A percentile compares a stretch with the other conserved stretches of the same genome.
Evolutionary conservation across 2,888 invertebrate species (phyloP).

Genomic region (Pseudanteris insignis): DNA sequence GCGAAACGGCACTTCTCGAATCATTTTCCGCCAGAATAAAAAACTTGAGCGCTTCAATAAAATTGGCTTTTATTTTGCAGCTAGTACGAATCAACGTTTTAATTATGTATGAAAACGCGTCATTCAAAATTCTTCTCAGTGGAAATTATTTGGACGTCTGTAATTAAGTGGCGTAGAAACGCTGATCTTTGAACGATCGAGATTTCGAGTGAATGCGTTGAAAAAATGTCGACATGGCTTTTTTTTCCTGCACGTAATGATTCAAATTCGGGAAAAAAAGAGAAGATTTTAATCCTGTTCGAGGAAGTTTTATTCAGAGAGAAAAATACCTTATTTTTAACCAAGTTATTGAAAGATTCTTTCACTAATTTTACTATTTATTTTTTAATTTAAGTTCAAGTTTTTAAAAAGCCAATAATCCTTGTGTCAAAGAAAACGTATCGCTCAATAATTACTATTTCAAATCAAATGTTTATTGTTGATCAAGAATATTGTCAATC

Average conservation of each 20-base stretch:
- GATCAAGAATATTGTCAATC: too few relatives aligned
- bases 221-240: slow-evolving; percentile 1
- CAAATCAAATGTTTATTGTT: too few relatives aligned
- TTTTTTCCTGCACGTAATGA: slow-evolving; percentile 8
- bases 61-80: slow-evolving; percentile 28
- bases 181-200: slow-evolving; percentile 1
- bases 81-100: slow-evolving; percentile 15
- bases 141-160: slow-evolving; percentile 18
- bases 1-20: slow-evolving; percentile 31
- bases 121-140: slow-evolving; percentile 16
- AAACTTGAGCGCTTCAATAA: slow-evolving; percentile 26
- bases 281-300: not conserved
- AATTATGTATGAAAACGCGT: slow-evolving; percentile 24
- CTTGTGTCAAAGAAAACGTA: too few relatives aligned
- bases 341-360: too few relatives aligned
- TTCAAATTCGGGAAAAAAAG: not conserved
- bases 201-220: slow-evolving; percentile 1
- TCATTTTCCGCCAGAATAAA: slow-evolving; percentile 29
- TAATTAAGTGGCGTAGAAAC: slow-evolving; percentile 13
- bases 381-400: too few relatives aligned
- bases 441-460: too few relatives aligned
- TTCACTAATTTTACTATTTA: too few relatives aligned
- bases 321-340: too few relatives aligned
- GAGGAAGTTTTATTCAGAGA: too few relatives aligned
- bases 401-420: too few relatives aligned